Evolutionary conservation across 2,797 vertebrate genomes (phyloP).

Genomic region (Halcyon chelicuti): DNA sequence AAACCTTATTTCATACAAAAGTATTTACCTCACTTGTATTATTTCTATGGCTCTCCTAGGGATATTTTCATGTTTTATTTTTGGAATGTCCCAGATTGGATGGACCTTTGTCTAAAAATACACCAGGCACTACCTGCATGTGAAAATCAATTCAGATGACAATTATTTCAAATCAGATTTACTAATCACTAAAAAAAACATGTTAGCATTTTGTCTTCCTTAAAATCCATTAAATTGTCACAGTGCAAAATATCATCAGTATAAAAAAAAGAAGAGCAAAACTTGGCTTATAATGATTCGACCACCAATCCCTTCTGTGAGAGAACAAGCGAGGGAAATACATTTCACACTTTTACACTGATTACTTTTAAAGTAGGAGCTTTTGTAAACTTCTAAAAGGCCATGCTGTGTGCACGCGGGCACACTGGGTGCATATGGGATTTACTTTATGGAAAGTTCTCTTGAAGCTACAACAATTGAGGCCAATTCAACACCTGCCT

Average conservation of each 20-base stretch:
- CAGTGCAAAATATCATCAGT: not conserved
- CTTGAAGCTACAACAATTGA: not conserved
- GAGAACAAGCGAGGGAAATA: not conserved
- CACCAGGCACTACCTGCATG: rapidly evolving
- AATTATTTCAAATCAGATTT: not conserved
- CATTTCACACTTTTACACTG: not conserved
- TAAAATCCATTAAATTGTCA: not conserved
- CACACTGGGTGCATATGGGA: rapidly evolving
- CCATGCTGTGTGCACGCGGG: rapidly evolving
- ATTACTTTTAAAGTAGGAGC: not conserved
- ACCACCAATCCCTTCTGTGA: not conserved
- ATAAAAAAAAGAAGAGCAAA: not conserved
- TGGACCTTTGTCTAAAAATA: not conserved
- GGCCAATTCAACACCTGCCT: not conserved
- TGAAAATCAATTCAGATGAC: not conserved
- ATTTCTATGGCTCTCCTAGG: not conserved
- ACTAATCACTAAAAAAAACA: not conserved
- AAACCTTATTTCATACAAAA: not conserved
- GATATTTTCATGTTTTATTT: not conserved
- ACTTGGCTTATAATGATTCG: not conserved
- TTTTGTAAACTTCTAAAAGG: not conserved
- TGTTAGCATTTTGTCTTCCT: not conserved
- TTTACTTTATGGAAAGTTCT: not conserved
- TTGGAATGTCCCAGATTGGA: not conserved
- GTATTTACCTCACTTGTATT: not conserved